A percentile compares a stretch with the other conserved stretches of the same genome.
phyloP scores from a whole-genome alignment of 2,888 invertebrate species.

The Acrobasis consociella region DNA sequence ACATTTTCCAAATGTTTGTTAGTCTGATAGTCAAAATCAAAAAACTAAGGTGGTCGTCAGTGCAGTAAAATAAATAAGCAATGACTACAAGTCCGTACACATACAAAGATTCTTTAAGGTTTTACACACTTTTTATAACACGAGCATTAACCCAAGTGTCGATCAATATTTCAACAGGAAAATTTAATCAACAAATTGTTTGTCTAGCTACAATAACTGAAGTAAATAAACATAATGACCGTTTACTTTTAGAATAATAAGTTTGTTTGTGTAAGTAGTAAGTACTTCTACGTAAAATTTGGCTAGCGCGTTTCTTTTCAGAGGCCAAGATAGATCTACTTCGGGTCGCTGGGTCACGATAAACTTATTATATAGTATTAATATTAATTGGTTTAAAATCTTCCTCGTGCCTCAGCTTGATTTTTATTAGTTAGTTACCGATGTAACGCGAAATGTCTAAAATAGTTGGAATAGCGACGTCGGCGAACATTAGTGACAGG shows the following conservation, averaged over 20 bases:
- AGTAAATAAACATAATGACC: background rate
- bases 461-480: constrained; percentile 34
- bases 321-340: too few relatives aligned
- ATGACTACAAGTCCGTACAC: background rate
- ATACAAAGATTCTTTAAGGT: background rate
- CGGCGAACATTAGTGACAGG: constrained; percentile 55
- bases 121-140: background rate
- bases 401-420: background rate
- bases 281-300: background rate
- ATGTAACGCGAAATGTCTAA: constrained; percentile 38
- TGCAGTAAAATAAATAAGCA: background rate
- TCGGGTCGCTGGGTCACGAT: too few relatives aligned
- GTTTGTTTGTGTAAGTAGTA: background rate
- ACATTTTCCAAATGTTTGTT: too few relatives aligned
- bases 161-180: background rate
- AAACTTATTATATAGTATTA: too few relatives aligned
- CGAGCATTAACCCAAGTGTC: background rate
- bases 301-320: too few relatives aligned
- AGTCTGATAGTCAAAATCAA: too few relatives aligned
- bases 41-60: too few relatives aligned
- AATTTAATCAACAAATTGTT: background rate
- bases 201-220: background rate
- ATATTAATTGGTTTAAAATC: background rate
- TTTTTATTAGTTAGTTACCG: constrained; percentile 24
- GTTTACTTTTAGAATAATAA: background rate